phyloP scores from a whole-genome alignment of 2,797 vertebrate species.

The Phrynocephalus guinanensis region DNA sequence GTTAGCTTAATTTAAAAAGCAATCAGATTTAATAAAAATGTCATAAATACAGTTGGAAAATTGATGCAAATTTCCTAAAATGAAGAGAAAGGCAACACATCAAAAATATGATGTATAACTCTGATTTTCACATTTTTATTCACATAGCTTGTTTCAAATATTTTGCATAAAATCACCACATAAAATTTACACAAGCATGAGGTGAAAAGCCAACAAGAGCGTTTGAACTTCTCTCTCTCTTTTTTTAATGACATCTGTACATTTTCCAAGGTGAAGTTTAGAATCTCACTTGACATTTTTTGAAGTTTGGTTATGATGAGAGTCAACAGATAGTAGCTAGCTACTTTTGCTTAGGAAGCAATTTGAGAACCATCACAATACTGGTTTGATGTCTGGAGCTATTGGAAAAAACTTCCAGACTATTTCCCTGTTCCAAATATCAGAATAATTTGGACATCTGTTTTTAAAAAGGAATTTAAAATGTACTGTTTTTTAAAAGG shows the following conservation, averaged over 20 bases:
- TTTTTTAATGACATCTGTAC: neutral
- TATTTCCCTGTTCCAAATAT: neutral
- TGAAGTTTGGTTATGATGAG: neutral
- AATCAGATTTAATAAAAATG: neutral
- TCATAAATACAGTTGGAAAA: no score
- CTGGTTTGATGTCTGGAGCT: neutral
- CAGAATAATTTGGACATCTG: neutral
- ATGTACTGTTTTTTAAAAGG: neutral
- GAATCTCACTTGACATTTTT: neutral
- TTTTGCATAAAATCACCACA: slow-evolving; percentile 11
- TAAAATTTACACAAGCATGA: slow-evolving; percentile 7
- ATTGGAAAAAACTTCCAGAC: neutral
- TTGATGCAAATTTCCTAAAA: no score
- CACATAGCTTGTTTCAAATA: neutral
- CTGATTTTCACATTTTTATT: neutral
- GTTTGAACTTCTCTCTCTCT: neutral
- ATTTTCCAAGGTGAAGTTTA: neutral
- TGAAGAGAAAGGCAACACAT: no score
- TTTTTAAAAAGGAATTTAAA: neutral
- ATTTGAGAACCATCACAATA: neutral
- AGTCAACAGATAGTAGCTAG: no score
- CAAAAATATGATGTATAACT: neutral
- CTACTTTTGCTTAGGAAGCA: neutral
- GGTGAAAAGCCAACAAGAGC: neutral
- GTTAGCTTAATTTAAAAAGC: neutral